Percentiles rank a stretch among this genome's conserved stretches.
Conservation (phyloP, 2,888 invertebrate species). For the Dioctria linearis region DNA sequence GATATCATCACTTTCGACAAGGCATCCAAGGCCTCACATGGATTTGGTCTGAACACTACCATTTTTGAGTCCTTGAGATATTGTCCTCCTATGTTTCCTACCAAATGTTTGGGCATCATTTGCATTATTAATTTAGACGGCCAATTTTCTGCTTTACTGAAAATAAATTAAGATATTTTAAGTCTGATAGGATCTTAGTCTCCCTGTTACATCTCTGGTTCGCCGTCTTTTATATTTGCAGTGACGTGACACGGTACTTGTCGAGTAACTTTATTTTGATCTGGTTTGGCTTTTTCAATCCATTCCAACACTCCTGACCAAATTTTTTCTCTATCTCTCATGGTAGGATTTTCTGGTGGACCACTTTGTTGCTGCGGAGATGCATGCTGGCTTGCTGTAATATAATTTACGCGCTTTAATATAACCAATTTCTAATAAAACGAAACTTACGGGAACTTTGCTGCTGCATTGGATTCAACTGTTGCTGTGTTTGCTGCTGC, state of each 20-base stretch:
- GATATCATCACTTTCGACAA: slow-evolving; percentile 94
- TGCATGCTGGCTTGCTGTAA: slow-evolving; percentile 56
- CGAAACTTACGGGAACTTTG: slow-evolving; percentile 66
- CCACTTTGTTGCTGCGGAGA: slow-evolving; percentile 57
- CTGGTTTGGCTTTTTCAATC: slow-evolving; percentile 92
- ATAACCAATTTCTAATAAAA: too few relatives aligned
- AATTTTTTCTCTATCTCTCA: slow-evolving; percentile 70
- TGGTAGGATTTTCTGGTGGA: slow-evolving; percentile 53
- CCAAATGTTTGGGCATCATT: slow-evolving; percentile 92
- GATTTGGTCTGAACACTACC: slow-evolving; percentile 89
- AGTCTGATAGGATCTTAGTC: slow-evolving; percentile 62
- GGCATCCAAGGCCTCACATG: slow-evolving; percentile 88
- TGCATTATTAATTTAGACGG: slow-evolving; percentile 94
- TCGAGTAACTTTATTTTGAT: slow-evolving; percentile 82
- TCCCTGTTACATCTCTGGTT: slow-evolving; percentile 82
- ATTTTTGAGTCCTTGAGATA: slow-evolving; percentile 94
- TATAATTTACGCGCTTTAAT: background rate
- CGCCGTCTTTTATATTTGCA: slow-evolving; percentile 82
- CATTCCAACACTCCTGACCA: slow-evolving; percentile 93
- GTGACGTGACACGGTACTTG: slow-evolving; percentile 85
- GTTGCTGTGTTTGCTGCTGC: slow-evolving; percentile 69
- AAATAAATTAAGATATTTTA: slow-evolving; percentile 56
- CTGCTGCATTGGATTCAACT: slow-evolving; percentile 66
- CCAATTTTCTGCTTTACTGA: slow-evolving; percentile 91
- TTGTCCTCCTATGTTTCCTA: slow-evolving; percentile 90